Conservation (phyloP, 1,140 invertebrate genomes). For the Lepidurus apus region DNA sequence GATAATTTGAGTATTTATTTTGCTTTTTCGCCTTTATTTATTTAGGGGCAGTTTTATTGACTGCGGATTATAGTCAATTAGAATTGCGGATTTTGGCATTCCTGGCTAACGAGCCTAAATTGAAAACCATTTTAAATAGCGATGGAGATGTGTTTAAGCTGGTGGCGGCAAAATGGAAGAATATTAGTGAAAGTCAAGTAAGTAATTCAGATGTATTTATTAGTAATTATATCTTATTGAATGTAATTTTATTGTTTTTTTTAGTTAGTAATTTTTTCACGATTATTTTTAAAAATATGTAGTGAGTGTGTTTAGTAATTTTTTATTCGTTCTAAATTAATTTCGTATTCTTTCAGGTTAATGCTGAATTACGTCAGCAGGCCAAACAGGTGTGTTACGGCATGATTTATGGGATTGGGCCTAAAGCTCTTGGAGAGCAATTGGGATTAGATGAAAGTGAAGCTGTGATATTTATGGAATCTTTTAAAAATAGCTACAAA, state of each 20-base stretch:
- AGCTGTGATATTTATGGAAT: constrained; percentile 69
- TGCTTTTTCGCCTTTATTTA: constrained; percentile 29
- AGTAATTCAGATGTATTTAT: neutral
- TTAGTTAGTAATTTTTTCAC: too few species aligned
- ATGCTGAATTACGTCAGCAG: constrained; percentile 67
- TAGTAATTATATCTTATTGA: too few species aligned
- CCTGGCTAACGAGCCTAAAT: constrained; percentile 69
- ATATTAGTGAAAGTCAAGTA: constrained; percentile 22
- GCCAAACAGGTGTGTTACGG: constrained; percentile 95
- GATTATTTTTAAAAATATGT: too few species aligned
- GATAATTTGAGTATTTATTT: constrained; percentile 38
- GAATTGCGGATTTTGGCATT: constrained; percentile 91
- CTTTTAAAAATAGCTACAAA: constrained; percentile 71
- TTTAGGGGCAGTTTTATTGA: constrained; percentile 57
- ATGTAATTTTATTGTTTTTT: too few species aligned
- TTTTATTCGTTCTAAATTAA: neutral
- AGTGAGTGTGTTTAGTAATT: too few species aligned
- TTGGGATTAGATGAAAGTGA: constrained; percentile 73
- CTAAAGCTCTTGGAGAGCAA: constrained; percentile 71
- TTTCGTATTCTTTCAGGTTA: constrained; percentile 52
- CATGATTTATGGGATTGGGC: constrained; percentile 96
- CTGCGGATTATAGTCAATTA: constrained; percentile 93
- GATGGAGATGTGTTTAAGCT: constrained; percentile 75
- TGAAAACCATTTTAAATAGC: constrained; percentile 51
- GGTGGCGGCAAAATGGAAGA: constrained; percentile 78